phyloP scores from a whole-genome alignment of 2,113 vertebrate species.

The Nibea albiflora region DNA sequence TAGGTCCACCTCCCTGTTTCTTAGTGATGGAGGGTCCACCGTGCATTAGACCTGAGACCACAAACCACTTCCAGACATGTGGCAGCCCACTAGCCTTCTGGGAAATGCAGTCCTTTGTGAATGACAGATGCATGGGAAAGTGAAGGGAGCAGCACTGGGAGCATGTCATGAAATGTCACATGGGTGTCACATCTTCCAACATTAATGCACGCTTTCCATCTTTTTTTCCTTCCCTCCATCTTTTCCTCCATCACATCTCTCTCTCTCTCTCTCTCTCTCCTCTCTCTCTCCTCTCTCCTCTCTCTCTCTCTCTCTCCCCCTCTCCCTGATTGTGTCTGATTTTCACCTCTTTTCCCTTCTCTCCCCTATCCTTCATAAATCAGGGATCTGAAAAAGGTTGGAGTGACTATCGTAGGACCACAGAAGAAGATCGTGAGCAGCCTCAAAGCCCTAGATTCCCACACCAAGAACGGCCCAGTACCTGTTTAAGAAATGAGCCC shows the following conservation, averaged over 20 bases:
- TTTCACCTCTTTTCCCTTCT: not conserved
- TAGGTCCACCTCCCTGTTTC: conserved; percentile 39
- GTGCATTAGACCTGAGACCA: not conserved
- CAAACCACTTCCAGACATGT: conserved; percentile 27
- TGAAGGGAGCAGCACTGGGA: conserved; percentile 60
- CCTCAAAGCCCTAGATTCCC: conserved; percentile 95
- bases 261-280: not conserved
- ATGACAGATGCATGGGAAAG: conserved; percentile 62
- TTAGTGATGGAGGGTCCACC: conserved; percentile 44
- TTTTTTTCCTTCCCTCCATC: conserved; percentile 38
- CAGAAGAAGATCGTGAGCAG: conserved; percentile 97
- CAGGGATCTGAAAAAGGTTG: conserved; percentile 96
- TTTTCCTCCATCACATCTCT: not conserved
- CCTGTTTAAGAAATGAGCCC: conserved; percentile 87
- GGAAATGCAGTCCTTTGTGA: conserved; percentile 71
- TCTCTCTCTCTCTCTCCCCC: conserved; percentile 8
- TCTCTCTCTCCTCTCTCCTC: conserved; percentile 8
- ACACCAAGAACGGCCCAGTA: conserved; percentile 94
- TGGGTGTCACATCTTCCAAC: conserved; percentile 52
- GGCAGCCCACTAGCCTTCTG: conserved; percentile 62
- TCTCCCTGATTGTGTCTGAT: not conserved
- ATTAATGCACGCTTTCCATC: conserved; percentile 47
- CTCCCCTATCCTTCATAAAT: conserved; percentile 47
- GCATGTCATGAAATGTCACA: conserved; percentile 63
- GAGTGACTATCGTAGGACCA: conserved; percentile 93